Percentiles rank a stretch among this genome's conserved stretches.
These are phyloP conservation scores for Drosophila grimshawi DNA, from an alignment of 1,140 invertebrate species.

Conservation along the genomic window DNA sequence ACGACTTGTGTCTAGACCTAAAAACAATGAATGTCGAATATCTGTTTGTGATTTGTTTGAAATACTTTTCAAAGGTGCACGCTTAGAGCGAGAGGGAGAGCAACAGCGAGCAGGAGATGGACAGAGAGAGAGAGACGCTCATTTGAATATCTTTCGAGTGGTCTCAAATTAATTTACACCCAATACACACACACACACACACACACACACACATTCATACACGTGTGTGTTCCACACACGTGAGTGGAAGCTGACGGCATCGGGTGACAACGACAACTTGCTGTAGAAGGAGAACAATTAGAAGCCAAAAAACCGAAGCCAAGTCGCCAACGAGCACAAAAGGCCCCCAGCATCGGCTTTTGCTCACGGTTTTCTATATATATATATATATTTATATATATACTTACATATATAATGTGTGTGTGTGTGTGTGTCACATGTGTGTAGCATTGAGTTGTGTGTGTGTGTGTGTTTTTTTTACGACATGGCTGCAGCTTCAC, in stretches of 20 bases:
- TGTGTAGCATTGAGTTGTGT: slow-evolving; percentile 24
- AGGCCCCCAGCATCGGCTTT: slow-evolving; percentile 33
- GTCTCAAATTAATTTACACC: slow-evolving; percentile 76
- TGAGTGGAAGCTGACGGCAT: slow-evolving; percentile 27
- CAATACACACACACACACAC: slow-evolving; percentile 47
- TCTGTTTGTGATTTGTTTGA: slow-evolving; percentile 81
- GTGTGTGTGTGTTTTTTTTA: slow-evolving; percentile 20
- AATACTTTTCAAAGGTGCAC: slow-evolving; percentile 66
- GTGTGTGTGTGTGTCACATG: slow-evolving; percentile 23
- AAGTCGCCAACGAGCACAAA: slow-evolving; percentile 50
- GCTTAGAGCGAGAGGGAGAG: not conserved
- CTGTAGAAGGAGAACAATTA: slow-evolving; percentile 55
- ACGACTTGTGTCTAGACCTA: slow-evolving; percentile 69
- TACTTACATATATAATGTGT: slow-evolving; percentile 1
- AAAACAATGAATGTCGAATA: slow-evolving; percentile 78
- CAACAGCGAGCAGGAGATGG: not conserved
- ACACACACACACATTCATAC: not conserved
- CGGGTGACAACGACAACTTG: slow-evolving; percentile 55
- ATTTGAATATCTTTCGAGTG: slow-evolving; percentile 77
- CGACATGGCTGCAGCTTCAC: slow-evolving; percentile 34
- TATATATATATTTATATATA: not conserved
- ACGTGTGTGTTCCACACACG: slow-evolving; percentile 5
- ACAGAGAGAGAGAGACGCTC: slow-evolving; percentile 2
- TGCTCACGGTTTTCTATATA: slow-evolving; percentile 15
- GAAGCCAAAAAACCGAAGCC: slow-evolving; percentile 68